Evolutionary conservation across 2,113 vertebrate genomes (phyloP), one percentile per base, ranked within the genome.

Genomic region (Chlamydotis undulata): DNA sequence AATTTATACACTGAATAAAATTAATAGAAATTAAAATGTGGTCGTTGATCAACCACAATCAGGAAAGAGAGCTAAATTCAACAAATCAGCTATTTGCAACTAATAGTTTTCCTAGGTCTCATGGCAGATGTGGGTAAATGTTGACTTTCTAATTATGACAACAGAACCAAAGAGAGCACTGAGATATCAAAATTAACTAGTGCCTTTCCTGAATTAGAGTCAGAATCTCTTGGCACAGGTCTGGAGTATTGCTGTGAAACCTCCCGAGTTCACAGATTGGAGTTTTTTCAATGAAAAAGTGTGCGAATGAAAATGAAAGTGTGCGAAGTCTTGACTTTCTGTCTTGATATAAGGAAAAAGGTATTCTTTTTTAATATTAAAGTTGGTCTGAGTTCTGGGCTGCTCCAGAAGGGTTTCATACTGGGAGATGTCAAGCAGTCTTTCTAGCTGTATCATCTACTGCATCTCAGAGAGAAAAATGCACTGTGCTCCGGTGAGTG

Each of bases 61-160:
- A 83, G 81, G 83, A 91, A 96, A 91, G 65, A 85, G 74, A 89
- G 77, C 61, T 94, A 94, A 91, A 95, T 94, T 96, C 94, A 96
- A 95, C 91, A 95, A 93, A 96, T 97, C 91, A 83, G 53, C 81
- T 95, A 55, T 96, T 96, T 96, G 95, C 94, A 91, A 93, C 92
- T 95, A 94, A 96, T 93, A 95, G 83, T 96, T 95, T 96, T 94
- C 83, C 93, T 43, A 31, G 74, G 93, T 96, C 95, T 97, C 96
- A 83, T 94, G 96, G 87, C 59, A 96, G 59, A 91, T 95, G 91
- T 94, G 94, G 77, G 81, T 93, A 97, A 97, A 97, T 96, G 94
- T 96, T 97, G 91, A 94, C 95, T 97, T 94, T 93, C 74, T 96
- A 95, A 94, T 97, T 97, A 95, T 52, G 89, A 96, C 87, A 96